Base-by-base conservation (phyloP, 2,113 vertebrate genomes). In the Synodontis membranacea region DNA sequence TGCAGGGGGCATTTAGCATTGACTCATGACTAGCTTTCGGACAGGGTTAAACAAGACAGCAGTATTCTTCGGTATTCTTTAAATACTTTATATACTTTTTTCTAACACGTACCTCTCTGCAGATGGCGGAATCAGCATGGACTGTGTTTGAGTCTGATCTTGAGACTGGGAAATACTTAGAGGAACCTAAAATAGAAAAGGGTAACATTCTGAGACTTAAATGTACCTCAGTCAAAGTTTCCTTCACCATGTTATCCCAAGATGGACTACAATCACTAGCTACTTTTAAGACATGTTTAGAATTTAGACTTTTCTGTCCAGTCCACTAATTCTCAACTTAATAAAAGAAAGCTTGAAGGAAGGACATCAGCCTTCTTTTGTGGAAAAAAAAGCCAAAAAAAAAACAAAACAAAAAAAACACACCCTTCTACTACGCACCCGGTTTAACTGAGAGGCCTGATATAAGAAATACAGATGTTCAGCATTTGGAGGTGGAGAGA, bases 391-490 rank as follows among this genome's bases (percentile, higher is more conserved):
- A n/a, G n/a, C n/a, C n/a, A n/a, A n/a, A n/a, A n/a, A n/a, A n/a
- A n/a, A n/a, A n/a, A n/a, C n/a, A n/a, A n/a, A n/a, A n/a, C n/a
- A n/a, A n/a, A n/a, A n/a, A n/a, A n/a, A 52, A 64, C 46, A 91
- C 80, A 92, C 81, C 79, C 60, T 48, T 84, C 56, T 64, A 90
- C 37, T 64, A 74, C 82, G 76, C 79, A 78, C 81, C 75, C 58
- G 25, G 70, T 76, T 86, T 87, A 93, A 91, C 89, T 93, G 93
- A 62, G 93, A 93, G 21, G 93, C 91, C 92, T 95, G 94, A 94
- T 94, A 95, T 88, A 94, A 93, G 92, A 95, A 95, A 93, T 93
- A 94, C 58, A 95, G 94, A 50, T 95, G 93, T 90, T 95, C 95
- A 87, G 93, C 94, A 88, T 94, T 95, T 92, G 95, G 88, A 91